Evolutionary conservation across 1,140 invertebrate species (phyloP), one percentile per base, ranked within the genome.

Genomic region (Solen grandis): DNA sequence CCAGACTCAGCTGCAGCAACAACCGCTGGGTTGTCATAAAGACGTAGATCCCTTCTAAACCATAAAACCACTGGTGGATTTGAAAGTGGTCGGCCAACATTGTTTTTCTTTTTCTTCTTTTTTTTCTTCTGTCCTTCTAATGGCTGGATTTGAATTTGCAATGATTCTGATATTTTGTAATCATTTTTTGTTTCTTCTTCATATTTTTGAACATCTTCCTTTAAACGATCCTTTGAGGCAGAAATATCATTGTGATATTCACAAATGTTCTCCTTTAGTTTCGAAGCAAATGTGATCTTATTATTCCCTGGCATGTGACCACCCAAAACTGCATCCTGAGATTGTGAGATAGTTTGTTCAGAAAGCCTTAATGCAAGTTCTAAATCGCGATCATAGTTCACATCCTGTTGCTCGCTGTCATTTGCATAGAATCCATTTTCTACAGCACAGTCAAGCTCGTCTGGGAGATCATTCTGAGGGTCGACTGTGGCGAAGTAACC

Each of bases 1-100:
- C 85, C 76, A 14, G 84, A 59, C 50, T 87, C 54, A 25, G 83
- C 68, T 36, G 88, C 96, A 85, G 96, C 95, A 55, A 93, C 90
- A n/a, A 97, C 88, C 33, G 96, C 95, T 1, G 96, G 96, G 91
- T 98, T 97, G 87, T 98, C 97, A 90, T 97, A 96, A 1, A 98
- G 92, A 36, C 97, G 94, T 1, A 97, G 92, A 29, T 96, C 96
- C 92, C 96, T 96, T 14, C 97, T 93, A 90, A 97, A 97, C 96
- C 97, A 98, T 89, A 97, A 96, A 14, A 97, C 78, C 4, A 84
- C 68, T 46, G 83, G 79, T 38, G 59, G 63, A n/a, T 68, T 74
- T 25, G 54, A 73, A 16, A 74, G 46, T 14, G 66, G 59, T 46
- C 66, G 29, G 2, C 72, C 59, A 57, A 55, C 52, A 27, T n/a